Evolutionary conservation across 1,140 invertebrate species (phyloP), one percentile per base, ranked within the genome.

Genomic region (Musca vetustissima): DNA sequence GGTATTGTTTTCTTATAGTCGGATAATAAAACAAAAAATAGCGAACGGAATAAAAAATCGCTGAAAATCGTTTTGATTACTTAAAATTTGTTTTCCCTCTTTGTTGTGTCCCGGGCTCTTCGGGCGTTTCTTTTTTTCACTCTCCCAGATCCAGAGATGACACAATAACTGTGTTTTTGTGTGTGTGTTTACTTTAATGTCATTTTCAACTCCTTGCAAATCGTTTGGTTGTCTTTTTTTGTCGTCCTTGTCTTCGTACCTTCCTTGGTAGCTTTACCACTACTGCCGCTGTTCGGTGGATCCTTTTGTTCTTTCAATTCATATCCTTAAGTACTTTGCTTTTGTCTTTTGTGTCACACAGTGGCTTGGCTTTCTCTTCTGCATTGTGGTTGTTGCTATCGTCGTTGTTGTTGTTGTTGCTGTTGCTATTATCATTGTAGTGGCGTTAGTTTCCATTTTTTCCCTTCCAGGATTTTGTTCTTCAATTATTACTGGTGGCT

Each of bases 161-260:
- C 1, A 11, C 17, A 19, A 64, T 47, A 4, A 28, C 28, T 28
- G 28, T 75, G 76, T 78, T 73, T 78, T n/a, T n/a, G 75, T 28
- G n/a, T 15, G 55, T 28, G 78, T 78, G 76, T 78, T 78, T 78
- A 78, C 75, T 78, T 78, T 78, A 78, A 78, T 73, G 77, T 76
- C 75, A 78, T 78, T 78, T 78, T 78, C 74, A 76, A 78, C 77
- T 78, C 75, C 76, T 78, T 76, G 76, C 75, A 32, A 61, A 28
- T 49, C 43, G 21, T 49, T 69, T 49, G 14, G n/a, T 70, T 70
- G 65, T 73, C 71, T 70, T 67, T 57, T 64, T 57, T 36, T n/a
- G 22, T 52, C 67, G 68, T 64, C 67, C 69, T 69, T 55, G 50
- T 28, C 28, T 28, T 28, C 28, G 3, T 3, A 28, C 69, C 70